These are phyloP conservation scores for Melipona bicolor DNA, from an alignment of 2,888 invertebrate genomes.

Conservation along the genomic window DNA sequence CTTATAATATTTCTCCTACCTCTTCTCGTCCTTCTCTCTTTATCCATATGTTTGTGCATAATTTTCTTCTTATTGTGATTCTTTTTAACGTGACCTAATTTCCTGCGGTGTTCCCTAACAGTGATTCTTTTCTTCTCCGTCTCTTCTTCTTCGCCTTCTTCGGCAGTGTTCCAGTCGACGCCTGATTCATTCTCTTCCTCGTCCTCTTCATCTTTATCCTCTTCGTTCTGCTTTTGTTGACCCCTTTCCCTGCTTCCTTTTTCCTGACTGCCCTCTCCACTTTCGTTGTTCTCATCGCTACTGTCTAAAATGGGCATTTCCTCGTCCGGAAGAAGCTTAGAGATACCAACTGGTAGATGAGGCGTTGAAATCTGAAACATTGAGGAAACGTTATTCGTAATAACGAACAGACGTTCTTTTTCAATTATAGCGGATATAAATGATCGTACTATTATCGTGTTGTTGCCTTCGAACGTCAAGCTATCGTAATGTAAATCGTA, in stretches of 20 bases:
- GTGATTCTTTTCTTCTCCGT: neutral
- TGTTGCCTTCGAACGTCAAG: neutral
- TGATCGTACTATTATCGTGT: conserved; percentile 4
- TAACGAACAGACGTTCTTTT: neutral
- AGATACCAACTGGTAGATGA: neutral
- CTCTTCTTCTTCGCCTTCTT: neutral
- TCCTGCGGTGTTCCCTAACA: neutral
- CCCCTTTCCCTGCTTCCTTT: conserved; percentile 36
- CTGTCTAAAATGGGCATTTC: neutral
- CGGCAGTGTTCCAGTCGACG: neutral
- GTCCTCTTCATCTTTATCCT: neutral
- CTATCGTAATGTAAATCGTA: conserved; percentile 9
- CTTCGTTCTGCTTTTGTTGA: neutral
- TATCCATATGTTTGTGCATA: neutral
- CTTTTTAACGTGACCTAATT: neutral
- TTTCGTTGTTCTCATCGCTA: conserved; percentile 46
- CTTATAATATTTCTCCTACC: conserved; percentile 11
- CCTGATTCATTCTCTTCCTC: neutral
- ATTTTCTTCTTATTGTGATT: neutral
- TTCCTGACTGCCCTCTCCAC: conserved; percentile 48
- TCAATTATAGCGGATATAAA: neutral
- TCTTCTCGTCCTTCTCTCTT: neutral
- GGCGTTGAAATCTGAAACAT: conserved; percentile 24
- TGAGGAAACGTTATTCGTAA: neutral
- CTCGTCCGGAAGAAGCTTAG: neutral